Conservation (phyloP, 2,888 invertebrate species). For the Ceriagrion tenellum region DNA sequence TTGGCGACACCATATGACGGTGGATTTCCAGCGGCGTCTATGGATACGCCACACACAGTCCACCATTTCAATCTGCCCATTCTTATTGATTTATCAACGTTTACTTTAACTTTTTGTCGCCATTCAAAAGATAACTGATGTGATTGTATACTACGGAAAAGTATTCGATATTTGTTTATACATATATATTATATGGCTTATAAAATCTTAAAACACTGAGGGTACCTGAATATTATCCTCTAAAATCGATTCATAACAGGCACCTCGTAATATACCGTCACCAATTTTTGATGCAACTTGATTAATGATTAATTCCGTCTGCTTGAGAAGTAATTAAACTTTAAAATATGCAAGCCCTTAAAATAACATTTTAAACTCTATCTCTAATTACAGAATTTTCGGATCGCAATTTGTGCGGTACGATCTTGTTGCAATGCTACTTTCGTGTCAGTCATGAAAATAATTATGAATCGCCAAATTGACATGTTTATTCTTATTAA, state of each 20-base stretch:
- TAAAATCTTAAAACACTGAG: neutral
- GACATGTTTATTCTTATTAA: neutral
- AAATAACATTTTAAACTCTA: neutral
- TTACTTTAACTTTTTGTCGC: too few relatives aligned
- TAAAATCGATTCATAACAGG: neutral
- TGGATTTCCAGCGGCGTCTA: too few relatives aligned
- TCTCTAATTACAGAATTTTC: neutral
- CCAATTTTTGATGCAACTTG: neutral
- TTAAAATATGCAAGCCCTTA: neutral
- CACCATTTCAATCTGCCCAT: too few relatives aligned
- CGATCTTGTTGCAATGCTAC: neutral
- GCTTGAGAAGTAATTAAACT: constrained; percentile 11
- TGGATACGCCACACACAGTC: too few relatives aligned
- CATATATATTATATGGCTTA: too few relatives aligned
- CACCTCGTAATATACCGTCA: neutral
- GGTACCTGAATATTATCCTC: neutral
- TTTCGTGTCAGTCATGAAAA: neutral
- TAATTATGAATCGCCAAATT: neutral
- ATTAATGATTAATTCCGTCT: neutral
- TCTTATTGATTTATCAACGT: too few relatives aligned
- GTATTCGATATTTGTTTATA: too few relatives aligned
- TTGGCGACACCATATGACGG: too few relatives aligned
- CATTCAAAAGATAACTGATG: too few relatives aligned
- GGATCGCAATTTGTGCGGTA: neutral
- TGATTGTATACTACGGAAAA: too few relatives aligned